Percentiles rank a stretch among this genome's conserved stretches.
Conservation (phyloP, 2,113 vertebrate genomes). For the Xiphophorus couchianus region DNA sequence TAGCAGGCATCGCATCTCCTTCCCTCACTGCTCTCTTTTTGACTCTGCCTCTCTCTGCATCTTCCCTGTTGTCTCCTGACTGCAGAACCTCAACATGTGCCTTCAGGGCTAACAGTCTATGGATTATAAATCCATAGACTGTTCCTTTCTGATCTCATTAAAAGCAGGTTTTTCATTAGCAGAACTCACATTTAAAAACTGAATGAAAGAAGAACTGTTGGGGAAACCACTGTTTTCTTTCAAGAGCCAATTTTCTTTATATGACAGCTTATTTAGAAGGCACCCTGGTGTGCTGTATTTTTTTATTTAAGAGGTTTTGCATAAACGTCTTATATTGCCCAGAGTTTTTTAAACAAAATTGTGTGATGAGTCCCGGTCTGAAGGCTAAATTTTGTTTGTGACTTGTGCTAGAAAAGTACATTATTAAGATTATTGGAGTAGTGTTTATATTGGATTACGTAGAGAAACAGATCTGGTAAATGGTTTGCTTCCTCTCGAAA, state of each 20-base stretch:
- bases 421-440: not conserved
- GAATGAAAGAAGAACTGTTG: constrained; percentile 44
- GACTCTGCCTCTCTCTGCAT: not conserved
- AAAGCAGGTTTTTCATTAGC: constrained; percentile 60
- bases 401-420: not conserved
- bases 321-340: not conserved
- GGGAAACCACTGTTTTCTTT: constrained; percentile 61
- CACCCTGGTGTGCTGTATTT: not conserved
- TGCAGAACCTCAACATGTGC: constrained; percentile 46
- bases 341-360: not conserved
- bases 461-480: constrained; percentile 10
- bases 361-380: not conserved
- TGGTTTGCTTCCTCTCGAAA: constrained; percentile 27
- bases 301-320: constrained; percentile 6
- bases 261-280: constrained; percentile 17
- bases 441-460: constrained; percentile 4
- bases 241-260: constrained; percentile 49
- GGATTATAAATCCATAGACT: constrained; percentile 2
- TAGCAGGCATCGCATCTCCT: constrained; percentile 13
- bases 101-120: constrained; percentile 11
- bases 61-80: constrained; percentile 4
- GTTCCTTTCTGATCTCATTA: constrained; percentile 55
- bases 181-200: constrained; percentile 34
- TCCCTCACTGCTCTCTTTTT: not conserved
- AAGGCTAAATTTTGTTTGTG: constrained; percentile 7